Evolutionary conservation across 2,113 vertebrate genomes (phyloP).

Genomic region (Strix aluco): DNA sequence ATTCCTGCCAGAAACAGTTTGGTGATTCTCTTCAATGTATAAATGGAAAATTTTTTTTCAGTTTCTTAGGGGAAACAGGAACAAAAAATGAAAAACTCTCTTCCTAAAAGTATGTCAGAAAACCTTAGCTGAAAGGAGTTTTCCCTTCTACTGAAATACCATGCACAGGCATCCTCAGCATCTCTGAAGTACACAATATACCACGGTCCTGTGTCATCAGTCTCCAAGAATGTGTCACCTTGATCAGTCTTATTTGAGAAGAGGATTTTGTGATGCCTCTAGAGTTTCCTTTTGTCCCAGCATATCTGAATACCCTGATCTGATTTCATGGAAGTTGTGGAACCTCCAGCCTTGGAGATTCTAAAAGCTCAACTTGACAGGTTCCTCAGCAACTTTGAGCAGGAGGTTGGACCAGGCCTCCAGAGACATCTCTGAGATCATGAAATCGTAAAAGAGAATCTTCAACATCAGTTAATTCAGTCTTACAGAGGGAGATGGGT

Average conservation of each 20-base stretch:
- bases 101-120: not conserved
- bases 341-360: not conserved
- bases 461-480: not conserved
- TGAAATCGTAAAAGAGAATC: not conserved
- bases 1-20: not conserved
- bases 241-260: not conserved
- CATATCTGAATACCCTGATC: not conserved
- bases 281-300: not conserved
- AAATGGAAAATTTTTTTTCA: not conserved
- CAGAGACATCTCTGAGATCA: not conserved
- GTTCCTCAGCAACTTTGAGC: not conserved
- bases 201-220: not conserved
- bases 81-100: not conserved
- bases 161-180: not conserved
- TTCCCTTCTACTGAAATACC: not conserved
- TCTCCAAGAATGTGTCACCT: slow-evolving; percentile 23
- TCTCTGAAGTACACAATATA: not conserved
- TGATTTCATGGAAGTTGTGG: not conserved
- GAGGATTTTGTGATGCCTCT: not conserved
- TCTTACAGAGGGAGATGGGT: not conserved
- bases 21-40: not conserved
- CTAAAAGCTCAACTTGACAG: not conserved
- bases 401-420: not conserved
- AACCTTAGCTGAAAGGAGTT: not conserved
- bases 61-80: not conserved